Evolutionary conservation across 1,140 invertebrate species (phyloP), one percentile per base, ranked within the genome.

Genomic region (Cotesia typhae): DNA sequence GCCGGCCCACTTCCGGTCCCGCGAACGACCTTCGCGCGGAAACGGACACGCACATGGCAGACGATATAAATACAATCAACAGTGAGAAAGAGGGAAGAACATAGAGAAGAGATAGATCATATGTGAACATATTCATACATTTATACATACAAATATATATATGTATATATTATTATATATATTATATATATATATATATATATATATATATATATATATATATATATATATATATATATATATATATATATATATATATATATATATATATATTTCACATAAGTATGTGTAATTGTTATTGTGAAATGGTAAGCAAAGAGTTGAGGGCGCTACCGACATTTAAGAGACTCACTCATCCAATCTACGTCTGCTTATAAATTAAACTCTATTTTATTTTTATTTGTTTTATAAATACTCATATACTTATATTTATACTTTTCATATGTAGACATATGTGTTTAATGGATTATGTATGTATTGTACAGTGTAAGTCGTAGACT

Each of bases 1-100:
- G 84, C 78, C 84, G 83, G 82, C 78, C 77, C 79, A 86, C 81
- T 86, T 85, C 84, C 84, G 84, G 83, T 83, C 75, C 76, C 76
- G 76, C 74, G 73, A 73, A 83, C 81, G 83, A 83, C 83, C 83
- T 85, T 85, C 83, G 81, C 78, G 79, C 82, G 82, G 80, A 84
- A 83, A 80, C 77, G 78, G 76, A 83, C 78, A 78, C 80, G 81
- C 79, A 80, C 81, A 79, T 80, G 76, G 70, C 76, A 71, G 75
- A 74, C 70, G 70, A 75, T 78, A 77, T 78, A 77, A 77, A 79
- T 79, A 80, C 53, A 55, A 74, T 67, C 14, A 12, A 36, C 35
- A 38, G 68, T 61, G 68, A 70, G 59, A 52, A 71, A 63, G 57
- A 51, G 37, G 63, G 71, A 75, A 70, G 66, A 71, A 70, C 63